phyloP scores from a whole-genome alignment of 2,797 vertebrate species.

The Tapera naevia region DNA sequence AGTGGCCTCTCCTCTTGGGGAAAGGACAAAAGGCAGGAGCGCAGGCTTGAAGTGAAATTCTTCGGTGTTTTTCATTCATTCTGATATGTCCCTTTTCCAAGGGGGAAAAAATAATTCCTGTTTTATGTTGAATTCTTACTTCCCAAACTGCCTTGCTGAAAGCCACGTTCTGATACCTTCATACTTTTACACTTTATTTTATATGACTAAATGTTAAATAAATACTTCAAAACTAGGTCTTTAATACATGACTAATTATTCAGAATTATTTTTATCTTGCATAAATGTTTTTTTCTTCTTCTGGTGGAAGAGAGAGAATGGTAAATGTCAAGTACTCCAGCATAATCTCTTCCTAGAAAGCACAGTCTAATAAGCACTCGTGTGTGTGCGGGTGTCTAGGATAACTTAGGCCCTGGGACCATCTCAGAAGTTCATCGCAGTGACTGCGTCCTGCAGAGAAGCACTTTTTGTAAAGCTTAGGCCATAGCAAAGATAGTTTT shows the following conservation, averaged over 20 bases:
- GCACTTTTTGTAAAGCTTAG: constrained; percentile 52
- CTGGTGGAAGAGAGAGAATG: constrained; percentile 8
- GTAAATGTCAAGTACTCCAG: constrained; percentile 6
- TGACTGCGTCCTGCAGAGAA: constrained; percentile 37
- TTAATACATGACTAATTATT: constrained; percentile 71
- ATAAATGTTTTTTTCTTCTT: constrained; percentile 62
- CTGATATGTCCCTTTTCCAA: constrained; percentile 60
- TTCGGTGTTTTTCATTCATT: constrained; percentile 67
- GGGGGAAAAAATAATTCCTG: constrained; percentile 16
- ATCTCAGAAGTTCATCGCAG: constrained; percentile 40
- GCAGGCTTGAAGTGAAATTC: constrained; percentile 67
- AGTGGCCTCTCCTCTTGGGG: constrained; percentile 42
- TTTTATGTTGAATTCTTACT: constrained; percentile 67
- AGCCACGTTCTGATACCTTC: constrained; percentile 66
- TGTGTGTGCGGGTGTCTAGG: not conserved
- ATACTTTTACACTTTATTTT: constrained; percentile 75
- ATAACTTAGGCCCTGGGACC: not conserved
- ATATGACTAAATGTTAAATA: constrained; percentile 74
- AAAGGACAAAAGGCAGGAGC: constrained; percentile 60
- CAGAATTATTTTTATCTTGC: constrained; percentile 69
- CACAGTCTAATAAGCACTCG: constrained; percentile 56
- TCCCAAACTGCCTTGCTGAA: constrained; percentile 69
- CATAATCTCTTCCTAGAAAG: constrained; percentile 57
- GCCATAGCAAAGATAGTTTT: not conserved
- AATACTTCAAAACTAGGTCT: constrained; percentile 73